phyloP scores from a whole-genome alignment of 2,797 vertebrate species.

The Ceryle rudis region DNA sequence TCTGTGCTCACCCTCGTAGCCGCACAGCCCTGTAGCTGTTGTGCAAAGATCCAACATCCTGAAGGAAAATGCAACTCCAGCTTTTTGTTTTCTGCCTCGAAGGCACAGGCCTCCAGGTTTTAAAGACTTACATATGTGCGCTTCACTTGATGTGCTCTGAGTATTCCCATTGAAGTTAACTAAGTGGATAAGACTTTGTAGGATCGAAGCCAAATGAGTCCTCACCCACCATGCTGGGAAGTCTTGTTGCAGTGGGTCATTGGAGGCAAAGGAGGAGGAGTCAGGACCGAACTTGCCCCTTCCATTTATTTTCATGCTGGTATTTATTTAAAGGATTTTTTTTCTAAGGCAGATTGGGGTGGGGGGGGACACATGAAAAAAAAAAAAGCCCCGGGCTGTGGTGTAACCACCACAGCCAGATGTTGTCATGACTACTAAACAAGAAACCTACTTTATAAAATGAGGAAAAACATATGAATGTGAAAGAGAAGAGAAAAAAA shows the following conservation, averaged over 20 bases:
- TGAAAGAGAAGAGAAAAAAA: slow-evolving; percentile 6
- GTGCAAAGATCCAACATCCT: background rate
- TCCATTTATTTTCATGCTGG: slow-evolving; percentile 28
- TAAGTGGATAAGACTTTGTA: slow-evolving; percentile 67
- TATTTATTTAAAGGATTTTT: slow-evolving; percentile 38
- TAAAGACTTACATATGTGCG: slow-evolving; percentile 67
- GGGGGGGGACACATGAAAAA: background rate
- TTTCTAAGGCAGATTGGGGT: background rate
- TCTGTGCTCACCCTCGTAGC: background rate
- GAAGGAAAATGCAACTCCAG: background rate
- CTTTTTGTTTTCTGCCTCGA: slow-evolving; percentile 15
- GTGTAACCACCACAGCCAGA: slow-evolving; percentile 52
- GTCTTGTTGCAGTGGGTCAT: slow-evolving; percentile 39
- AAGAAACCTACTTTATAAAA: slow-evolving; percentile 65
- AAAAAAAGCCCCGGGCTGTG: slow-evolving; percentile 33
- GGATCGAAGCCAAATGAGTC: slow-evolving; percentile 59
- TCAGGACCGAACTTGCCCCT: background rate
- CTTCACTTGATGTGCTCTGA: slow-evolving; percentile 8
- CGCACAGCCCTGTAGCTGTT: background rate
- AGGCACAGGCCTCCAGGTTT: slow-evolving; percentile 25
- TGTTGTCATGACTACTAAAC: slow-evolving; percentile 71
- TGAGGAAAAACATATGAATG: slow-evolving; percentile 58
- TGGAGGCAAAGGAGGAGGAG: slow-evolving; percentile 50
- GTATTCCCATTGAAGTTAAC: slow-evolving; percentile 47
- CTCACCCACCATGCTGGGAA: slow-evolving; percentile 69